phyloP scores from a whole-genome alignment of 2,888 invertebrate genomes.

The Heliconius ismenius region DNA sequence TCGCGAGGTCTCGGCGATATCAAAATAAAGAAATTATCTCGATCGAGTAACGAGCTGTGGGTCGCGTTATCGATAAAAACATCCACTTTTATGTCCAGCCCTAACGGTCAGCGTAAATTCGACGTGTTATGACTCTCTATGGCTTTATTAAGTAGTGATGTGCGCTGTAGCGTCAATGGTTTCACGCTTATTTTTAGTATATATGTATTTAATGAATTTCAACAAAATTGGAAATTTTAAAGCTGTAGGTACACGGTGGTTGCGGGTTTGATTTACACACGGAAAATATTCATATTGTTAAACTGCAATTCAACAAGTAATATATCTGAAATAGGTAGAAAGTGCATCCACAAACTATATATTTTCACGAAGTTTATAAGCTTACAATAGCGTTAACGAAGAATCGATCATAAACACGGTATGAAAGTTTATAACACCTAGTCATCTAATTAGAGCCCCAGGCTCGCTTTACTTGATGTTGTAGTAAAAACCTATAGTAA shows the following conservation, averaged over 20 bases:
- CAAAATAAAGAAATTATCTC: conserved; percentile 74
- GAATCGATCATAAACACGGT: conserved; percentile 17
- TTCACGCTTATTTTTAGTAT: background rate
- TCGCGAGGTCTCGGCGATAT: conserved; percentile 50
- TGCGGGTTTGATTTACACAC: too few species aligned
- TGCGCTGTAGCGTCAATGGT: background rate
- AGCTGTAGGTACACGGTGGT: too few species aligned
- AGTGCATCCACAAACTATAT: background rate
- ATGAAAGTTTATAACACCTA: conserved; percentile 18
- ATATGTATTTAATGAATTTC: too few species aligned
- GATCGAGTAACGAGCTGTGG: conserved; percentile 61
- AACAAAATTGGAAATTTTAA: too few species aligned
- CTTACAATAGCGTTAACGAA: conserved; percentile 10
- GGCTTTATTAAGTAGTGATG: conserved; percentile 62
- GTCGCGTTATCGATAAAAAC: conserved; percentile 69
- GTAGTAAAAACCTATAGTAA: conserved; percentile 14
- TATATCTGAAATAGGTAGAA: background rate
- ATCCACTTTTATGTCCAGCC: conserved; percentile 46
- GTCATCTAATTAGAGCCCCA: conserved; percentile 19
- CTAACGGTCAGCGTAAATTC: conserved; percentile 70
- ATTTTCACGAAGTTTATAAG: conserved; percentile 21
- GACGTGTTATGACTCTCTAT: conserved; percentile 60
- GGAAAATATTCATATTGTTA: background rate
- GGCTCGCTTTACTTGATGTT: conserved; percentile 1
- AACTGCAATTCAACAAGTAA: background rate